Evolutionary conservation across 2,113 vertebrate genomes (phyloP), one percentile per base, ranked within the genome.

Genomic region (Atherinomorus stipes): DNA sequence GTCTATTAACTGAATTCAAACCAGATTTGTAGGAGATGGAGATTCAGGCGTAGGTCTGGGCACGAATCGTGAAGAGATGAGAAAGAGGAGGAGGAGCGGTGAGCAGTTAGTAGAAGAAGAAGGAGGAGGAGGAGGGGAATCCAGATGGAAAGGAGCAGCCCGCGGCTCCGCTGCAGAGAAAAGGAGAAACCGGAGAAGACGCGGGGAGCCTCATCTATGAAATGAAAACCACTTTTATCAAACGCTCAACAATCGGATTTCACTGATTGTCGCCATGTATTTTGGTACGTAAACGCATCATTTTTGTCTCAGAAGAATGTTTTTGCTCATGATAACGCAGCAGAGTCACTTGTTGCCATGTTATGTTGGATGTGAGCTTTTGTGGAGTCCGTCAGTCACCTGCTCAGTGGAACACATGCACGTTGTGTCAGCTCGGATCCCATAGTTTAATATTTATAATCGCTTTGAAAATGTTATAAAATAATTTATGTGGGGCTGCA

Each of bases 311-410:
- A 7, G 0, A 34, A 18, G 37, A 57, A 34, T 73, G 19, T 25
- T 23, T 19, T 34, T 52, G 16, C 16, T 22, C 47, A 23, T 25
- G 12, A 38, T 21, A 62, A 42, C 15, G 74, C 40, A 11, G 65
- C 37, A 15, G 64, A 82, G 42, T 74, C 84, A 90, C 90, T 88
- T 91, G 90, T 91, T 90, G 90, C 85, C 77, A 67, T 58, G 74
- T 64, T 71, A 54, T 23, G 56, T 68, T 38, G 22, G 56, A 71
- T 71, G 34, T 22, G 49, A 54, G 69, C 54, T 71, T 51, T n/a
- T 28, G 38, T 42, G 56, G 76, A 78, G 71, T 86, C 59, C 19
- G 44, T 86, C 59, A 47, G 44, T 47, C 18, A 18, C 42, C 42
- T 12, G 42, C 8, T 7, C 31, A 34, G 8, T 5, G 31, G 31